Evolutionary conservation across 2,797 vertebrate species (phyloP).

Genomic region (Threskiornis aethiopicus): DNA sequence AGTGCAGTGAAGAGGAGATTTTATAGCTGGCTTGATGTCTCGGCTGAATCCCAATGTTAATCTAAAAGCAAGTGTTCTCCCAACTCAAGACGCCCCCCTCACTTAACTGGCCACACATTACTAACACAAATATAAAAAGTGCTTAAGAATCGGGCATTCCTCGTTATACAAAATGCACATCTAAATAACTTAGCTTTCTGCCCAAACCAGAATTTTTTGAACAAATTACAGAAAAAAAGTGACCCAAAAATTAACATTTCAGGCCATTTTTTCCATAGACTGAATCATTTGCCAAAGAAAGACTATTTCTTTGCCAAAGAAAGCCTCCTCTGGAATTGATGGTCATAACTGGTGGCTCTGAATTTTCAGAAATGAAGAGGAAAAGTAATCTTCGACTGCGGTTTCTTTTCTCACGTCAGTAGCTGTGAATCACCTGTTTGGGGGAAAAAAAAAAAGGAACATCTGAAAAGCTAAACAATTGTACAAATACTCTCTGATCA

Average conservation of each 20-base stretch:
- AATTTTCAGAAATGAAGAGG: slow-evolving; percentile 61
- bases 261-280: neutral
- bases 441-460: neutral
- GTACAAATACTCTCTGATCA: neutral
- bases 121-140: slow-evolving; percentile 46
- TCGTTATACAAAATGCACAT: slow-evolving; percentile 34
- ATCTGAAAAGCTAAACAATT: slow-evolving; percentile 1
- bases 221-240: slow-evolving; percentile 7
- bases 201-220: slow-evolving; percentile 5
- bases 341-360: slow-evolving; percentile 44
- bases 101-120: slow-evolving; percentile 44
- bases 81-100: neutral
- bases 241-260: slow-evolving; percentile 4
- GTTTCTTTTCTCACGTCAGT: slow-evolving; percentile 13
- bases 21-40: slow-evolving; percentile 36
- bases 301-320: slow-evolving; percentile 26
- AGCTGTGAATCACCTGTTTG: slow-evolving; percentile 68
- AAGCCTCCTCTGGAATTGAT: slow-evolving; percentile 13
- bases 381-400: slow-evolving; percentile 55
- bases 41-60: neutral
- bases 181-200: slow-evolving; percentile 22
- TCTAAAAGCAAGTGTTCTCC: neutral
- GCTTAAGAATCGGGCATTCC: slow-evolving; percentile 41
- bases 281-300: slow-evolving; percentile 37
- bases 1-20: slow-evolving; percentile 50